phyloP scores from a whole-genome alignment of 1,140 invertebrate species.

The Anthonomus grandis region DNA sequence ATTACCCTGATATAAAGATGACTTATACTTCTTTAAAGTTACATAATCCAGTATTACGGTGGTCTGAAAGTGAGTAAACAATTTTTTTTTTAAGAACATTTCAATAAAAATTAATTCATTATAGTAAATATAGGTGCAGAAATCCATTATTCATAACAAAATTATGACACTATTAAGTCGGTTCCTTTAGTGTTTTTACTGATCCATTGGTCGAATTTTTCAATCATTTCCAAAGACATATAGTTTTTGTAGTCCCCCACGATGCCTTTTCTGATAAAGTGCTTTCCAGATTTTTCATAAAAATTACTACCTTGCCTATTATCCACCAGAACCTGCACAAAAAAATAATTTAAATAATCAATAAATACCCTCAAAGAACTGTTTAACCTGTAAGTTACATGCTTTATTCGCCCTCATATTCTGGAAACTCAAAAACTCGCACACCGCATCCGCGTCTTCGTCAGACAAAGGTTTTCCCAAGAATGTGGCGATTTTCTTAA shows the following conservation, averaged over 20 bases:
- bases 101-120: no score
- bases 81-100: no score
- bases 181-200: constrained; percentile 63
- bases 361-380: not conserved
- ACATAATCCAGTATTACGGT: no score
- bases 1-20: no score
- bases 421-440: constrained; percentile 73
- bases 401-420: constrained; percentile 76
- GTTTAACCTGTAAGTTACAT: constrained; percentile 60
- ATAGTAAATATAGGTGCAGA: no score
- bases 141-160: no score
- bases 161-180: constrained; percentile 56
- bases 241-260: constrained; percentile 83
- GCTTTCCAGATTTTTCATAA: constrained; percentile 53
- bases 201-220: constrained; percentile 73
- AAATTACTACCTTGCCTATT: constrained; percentile 52
- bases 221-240: constrained; percentile 67
- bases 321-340: constrained; percentile 58
- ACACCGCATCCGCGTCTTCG: constrained; percentile 62
- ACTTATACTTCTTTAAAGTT: no score
- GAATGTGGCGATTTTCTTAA: constrained; percentile 70
- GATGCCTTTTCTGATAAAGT: constrained; percentile 77
- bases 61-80: no score
- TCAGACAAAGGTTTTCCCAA: constrained; percentile 64
- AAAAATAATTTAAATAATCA: constrained; percentile 42